A percentile compares a stretch with the other conserved stretches of the same genome.
These are phyloP conservation scores for Oscheius onirici DNA, from an alignment of 2,888 invertebrate species.

Conservation along the genomic window DNA sequence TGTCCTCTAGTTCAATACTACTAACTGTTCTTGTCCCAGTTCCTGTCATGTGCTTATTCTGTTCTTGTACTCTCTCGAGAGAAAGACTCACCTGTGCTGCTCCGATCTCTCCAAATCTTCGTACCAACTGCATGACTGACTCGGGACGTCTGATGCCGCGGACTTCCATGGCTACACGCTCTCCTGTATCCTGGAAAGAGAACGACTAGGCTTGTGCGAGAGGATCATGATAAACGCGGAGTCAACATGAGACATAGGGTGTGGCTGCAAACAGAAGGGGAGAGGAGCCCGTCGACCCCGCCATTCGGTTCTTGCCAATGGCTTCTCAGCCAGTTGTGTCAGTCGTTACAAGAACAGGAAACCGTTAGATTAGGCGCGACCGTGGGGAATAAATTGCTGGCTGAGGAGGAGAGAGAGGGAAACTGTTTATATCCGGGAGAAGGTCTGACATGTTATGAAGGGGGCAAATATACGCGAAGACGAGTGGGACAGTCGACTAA, in stretches of 20 bases:
- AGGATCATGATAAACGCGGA: background rate
- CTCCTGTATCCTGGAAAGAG: conserved; percentile 47
- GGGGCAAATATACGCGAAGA: conserved; percentile 5
- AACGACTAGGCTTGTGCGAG: conserved; percentile 6
- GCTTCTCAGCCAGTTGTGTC: conserved; percentile 17
- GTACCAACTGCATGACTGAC: conserved; percentile 50
- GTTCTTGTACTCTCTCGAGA: background rate
- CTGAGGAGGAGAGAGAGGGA: background rate
- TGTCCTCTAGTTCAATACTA: no score
- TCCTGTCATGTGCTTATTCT: no score
- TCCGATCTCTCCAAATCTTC: conserved; percentile 48
- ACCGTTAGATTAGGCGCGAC: conserved; percentile 19
- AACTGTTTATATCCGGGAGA: background rate
- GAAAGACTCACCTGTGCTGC: conserved; percentile 41
- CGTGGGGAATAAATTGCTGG: background rate
- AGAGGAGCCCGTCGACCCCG: background rate
- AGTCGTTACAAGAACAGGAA: conserved; percentile 29
- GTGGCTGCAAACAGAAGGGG: conserved; percentile 3
- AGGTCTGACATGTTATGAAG: conserved; percentile 10
- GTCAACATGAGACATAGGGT: background rate
- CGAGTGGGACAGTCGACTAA: background rate
- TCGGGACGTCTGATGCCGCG: conserved; percentile 49
- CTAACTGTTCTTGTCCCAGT: no score
- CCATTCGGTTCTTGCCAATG: conserved; percentile 7
- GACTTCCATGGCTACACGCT: conserved; percentile 42